Conservation (phyloP, 2,113 vertebrate species). For the Colinus virginianus region DNA sequence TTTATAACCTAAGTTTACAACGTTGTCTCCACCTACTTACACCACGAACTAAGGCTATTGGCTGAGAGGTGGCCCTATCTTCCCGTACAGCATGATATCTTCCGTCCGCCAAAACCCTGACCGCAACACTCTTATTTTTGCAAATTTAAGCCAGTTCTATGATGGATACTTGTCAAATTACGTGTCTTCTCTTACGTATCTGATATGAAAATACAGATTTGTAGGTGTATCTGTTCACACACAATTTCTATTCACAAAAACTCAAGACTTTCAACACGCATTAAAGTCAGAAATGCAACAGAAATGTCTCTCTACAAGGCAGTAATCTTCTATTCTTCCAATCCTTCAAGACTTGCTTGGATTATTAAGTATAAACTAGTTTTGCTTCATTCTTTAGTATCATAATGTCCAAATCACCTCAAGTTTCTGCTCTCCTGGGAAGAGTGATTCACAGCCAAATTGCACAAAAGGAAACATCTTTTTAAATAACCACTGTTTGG, state of each 20-base stretch:
- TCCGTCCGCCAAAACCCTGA: too few relatives aligned
- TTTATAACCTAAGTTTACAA: too few relatives aligned
- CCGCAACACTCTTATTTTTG: not conserved
- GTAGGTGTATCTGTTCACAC: not conserved
- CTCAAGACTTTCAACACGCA: not conserved
- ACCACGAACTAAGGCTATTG: too few relatives aligned
- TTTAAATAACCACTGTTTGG: not conserved
- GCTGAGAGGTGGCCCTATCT: too few relatives aligned
- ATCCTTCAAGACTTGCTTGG: not conserved
- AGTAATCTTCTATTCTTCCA: not conserved
- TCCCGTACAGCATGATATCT: too few relatives aligned
- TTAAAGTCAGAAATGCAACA: not conserved
- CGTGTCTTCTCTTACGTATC: not conserved
- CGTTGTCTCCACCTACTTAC: too few relatives aligned
- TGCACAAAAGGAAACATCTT: not conserved
- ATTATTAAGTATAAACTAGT: constrained; percentile 24
- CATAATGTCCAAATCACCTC: not conserved
- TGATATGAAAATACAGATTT: not conserved
- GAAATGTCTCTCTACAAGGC: not conserved
- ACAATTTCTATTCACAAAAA: not conserved
- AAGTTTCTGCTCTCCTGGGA: constrained; percentile 3
- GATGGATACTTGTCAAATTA: not conserved
- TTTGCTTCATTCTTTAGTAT: constrained; percentile 33
- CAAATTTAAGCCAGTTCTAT: not conserved
- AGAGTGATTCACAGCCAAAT: constrained; percentile 16